Conservation (phyloP, 2,888 invertebrate genomes). For the Bombylius discolor region DNA sequence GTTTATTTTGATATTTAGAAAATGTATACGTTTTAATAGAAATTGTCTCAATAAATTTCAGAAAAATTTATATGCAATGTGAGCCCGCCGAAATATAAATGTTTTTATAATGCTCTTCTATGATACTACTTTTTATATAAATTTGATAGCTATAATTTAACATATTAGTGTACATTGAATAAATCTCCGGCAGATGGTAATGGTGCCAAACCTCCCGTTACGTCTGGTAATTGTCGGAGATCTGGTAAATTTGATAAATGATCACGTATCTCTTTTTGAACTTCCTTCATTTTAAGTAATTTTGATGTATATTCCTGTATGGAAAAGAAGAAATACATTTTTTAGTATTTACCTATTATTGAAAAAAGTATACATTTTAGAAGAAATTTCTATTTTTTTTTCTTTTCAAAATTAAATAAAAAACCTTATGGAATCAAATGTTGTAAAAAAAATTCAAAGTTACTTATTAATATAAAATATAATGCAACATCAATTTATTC, state of each 20-base stretch:
- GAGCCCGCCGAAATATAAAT: no score
- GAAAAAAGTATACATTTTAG: neutral
- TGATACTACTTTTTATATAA: no score
- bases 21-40: no score
- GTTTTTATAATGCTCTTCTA: no score
- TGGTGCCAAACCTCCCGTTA: constrained; percentile 84
- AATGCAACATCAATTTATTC: no score
- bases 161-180: constrained; percentile 52
- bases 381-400: neutral
- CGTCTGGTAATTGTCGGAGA: constrained; percentile 79
- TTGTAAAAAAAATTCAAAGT: neutral
- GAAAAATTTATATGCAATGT: no score
- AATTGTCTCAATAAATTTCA: no score
- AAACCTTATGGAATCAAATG: neutral
- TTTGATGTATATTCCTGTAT: constrained; percentile 82
- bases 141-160: no score
- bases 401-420: neutral
- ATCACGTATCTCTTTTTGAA: constrained; percentile 78
- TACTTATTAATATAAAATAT: no score
- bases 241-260: constrained; percentile 91
- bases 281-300: constrained; percentile 70
- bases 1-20: no score
- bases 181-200: constrained; percentile 91
- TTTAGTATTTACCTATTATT: neutral
- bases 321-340: neutral